These are phyloP conservation scores for Gallinago undulata DNA, from an alignment of 2,113 vertebrate genomes.

Conservation along the genomic window DNA sequence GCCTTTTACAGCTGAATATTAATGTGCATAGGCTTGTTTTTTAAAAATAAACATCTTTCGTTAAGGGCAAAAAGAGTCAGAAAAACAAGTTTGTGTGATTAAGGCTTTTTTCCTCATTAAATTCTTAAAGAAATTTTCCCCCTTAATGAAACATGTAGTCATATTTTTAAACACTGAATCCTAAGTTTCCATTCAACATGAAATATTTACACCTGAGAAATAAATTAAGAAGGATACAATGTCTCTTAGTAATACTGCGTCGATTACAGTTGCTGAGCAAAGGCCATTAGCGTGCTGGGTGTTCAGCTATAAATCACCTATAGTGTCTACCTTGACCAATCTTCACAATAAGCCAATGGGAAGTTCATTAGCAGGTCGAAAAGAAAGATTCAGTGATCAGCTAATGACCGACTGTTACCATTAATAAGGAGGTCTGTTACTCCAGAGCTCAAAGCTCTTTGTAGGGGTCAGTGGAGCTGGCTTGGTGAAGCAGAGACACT, in stretches of 20 bases:
- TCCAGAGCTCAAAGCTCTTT: not conserved
- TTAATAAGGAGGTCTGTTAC: not conserved
- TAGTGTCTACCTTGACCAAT: not conserved
- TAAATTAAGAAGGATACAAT: not conserved
- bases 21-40: not conserved
- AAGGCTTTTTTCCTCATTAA: not conserved
- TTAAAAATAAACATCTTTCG: not conserved
- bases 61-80: not conserved
- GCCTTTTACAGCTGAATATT: not conserved
- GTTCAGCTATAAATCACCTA: conserved; percentile 44
- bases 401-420: not conserved
- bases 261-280: not conserved
- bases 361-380: conserved; percentile 42
- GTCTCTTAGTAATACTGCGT: not conserved
- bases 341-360: conserved; percentile 15
- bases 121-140: not conserved
- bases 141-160: not conserved
- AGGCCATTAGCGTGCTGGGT: not conserved
- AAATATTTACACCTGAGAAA: conserved; percentile 10
- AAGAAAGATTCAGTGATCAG: not conserved
- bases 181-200: not conserved
- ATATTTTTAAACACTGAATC: not conserved
- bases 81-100: not conserved
- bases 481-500: not conserved
- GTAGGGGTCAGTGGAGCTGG: not conserved